Conservation (phyloP, 1,140 invertebrate genomes). For the Penaeus chinensis region DNA sequence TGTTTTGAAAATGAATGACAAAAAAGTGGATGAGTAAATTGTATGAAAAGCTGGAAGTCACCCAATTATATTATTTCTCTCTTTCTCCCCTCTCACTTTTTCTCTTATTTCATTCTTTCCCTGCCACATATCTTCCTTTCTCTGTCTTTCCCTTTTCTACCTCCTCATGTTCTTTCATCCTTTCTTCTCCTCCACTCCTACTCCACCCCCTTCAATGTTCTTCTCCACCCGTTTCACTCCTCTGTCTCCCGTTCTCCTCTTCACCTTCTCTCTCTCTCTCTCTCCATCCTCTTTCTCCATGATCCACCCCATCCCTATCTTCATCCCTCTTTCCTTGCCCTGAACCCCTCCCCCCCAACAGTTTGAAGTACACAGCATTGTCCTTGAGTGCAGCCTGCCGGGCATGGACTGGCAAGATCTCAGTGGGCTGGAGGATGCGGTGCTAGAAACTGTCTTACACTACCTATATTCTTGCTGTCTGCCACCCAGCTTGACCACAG, state of each 20-base stretch:
- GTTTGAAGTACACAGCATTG: slow-evolving; percentile 76
- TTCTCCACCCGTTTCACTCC: not conserved
- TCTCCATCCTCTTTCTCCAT: not conserved
- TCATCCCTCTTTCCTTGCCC: not conserved
- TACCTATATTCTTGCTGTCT: slow-evolving; percentile 77
- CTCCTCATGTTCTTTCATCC: too few relatives aligned
- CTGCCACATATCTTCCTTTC: too few relatives aligned
- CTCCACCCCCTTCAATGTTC: too few relatives aligned
- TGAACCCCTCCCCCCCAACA: slow-evolving; percentile 65
- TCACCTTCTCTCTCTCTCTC: not conserved
- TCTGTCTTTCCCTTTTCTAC: too few relatives aligned
- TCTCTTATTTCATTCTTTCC: too few relatives aligned
- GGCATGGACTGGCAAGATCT: slow-evolving; percentile 73
- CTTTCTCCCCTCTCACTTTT: too few relatives aligned
- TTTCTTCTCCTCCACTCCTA: too few relatives aligned
- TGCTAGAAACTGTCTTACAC: slow-evolving; percentile 74
- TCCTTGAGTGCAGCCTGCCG: slow-evolving; percentile 72
- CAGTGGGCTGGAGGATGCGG: slow-evolving; percentile 72
- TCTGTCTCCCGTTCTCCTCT: not conserved
- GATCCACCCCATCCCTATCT: too few relatives aligned
- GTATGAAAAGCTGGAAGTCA: too few relatives aligned
- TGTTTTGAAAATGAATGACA: too few relatives aligned
- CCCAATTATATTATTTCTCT: too few relatives aligned
- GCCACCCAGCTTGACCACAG: slow-evolving; percentile 72
- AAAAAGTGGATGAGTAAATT: too few relatives aligned